Percentiles rank a stretch among this genome's conserved stretches.
phyloP scores from a whole-genome alignment of 2,797 vertebrate genomes.

The Fratercula arctica region DNA sequence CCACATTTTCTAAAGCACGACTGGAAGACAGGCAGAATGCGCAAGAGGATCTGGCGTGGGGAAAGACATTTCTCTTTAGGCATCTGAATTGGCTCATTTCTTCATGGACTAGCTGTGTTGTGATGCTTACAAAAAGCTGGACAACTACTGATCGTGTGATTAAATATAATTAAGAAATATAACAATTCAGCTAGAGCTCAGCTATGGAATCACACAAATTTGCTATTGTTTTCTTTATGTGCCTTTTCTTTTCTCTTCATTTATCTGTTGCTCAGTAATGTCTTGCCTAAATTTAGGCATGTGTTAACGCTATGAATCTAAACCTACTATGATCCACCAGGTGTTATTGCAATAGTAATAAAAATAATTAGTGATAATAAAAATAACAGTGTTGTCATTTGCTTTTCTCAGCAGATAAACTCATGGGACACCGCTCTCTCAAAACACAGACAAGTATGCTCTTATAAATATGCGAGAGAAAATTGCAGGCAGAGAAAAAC shows the following conservation, averaged over 20 bases:
- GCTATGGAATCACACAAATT: neutral
- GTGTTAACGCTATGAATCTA: neutral
- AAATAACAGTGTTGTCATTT: constrained; percentile 46
- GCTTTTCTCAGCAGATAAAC: constrained; percentile 42
- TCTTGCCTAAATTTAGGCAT: neutral
- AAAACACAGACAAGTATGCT: constrained; percentile 12
- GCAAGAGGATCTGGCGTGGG: neutral
- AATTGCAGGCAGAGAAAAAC: constrained; percentile 54
- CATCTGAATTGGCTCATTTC: neutral
- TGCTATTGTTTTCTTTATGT: neutral
- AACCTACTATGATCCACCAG: neutral
- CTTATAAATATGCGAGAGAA: constrained; percentile 58
- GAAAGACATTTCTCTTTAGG: neutral
- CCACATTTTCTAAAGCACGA: neutral
- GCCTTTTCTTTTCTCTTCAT: neutral
- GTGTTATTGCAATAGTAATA: constrained; percentile 31
- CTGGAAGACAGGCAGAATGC: neutral
- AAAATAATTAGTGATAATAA: constrained; percentile 50
- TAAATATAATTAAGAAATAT: neutral
- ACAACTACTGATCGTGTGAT: neutral
- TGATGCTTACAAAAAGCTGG: neutral
- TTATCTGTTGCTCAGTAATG: neutral
- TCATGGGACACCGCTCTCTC: constrained; percentile 39
- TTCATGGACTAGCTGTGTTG: neutral
- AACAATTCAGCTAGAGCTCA: neutral